A percentile compares a stretch with the other conserved stretches of the same genome.
phyloP scores from a whole-genome alignment of 2,113 vertebrate genomes.

The Gasterosteus aculeatus region DNA sequence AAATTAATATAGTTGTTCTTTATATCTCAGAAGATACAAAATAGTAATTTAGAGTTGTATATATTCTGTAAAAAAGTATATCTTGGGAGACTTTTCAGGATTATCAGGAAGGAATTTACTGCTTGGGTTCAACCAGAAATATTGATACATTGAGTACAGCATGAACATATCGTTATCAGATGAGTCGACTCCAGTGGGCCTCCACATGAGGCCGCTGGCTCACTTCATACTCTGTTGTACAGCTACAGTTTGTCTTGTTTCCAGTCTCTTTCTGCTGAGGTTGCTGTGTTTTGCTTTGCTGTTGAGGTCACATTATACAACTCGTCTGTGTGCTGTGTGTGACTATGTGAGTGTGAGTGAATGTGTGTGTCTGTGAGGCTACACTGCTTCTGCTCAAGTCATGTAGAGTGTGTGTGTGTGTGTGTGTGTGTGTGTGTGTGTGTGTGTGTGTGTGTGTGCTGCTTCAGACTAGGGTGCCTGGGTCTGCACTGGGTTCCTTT shows the following conservation, averaged over 20 bases:
- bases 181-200: constrained; percentile 34
- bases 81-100: constrained; percentile 55
- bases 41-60: constrained; percentile 78
- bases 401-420: constrained; percentile 22
- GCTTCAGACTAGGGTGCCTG: constrained; percentile 87
- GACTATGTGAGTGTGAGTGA: constrained; percentile 13
- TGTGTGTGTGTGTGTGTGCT: constrained; percentile 35
- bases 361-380: constrained; percentile 43
- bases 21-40: constrained; percentile 79
- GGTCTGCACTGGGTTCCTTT: constrained; percentile 83
- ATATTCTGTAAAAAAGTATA: constrained; percentile 81
- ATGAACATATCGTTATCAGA: constrained; percentile 43
- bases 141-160: constrained; percentile 50
- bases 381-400: constrained; percentile 45
- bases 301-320: constrained; percentile 72
- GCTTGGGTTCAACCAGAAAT: constrained; percentile 48
- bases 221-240: constrained; percentile 43
- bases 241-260: constrained; percentile 61
- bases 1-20: constrained; percentile 73
- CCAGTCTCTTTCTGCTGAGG: constrained; percentile 73
- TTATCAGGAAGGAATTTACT: constrained; percentile 43
- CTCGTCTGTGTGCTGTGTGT: constrained; percentile 37
- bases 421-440: constrained; percentile 37
- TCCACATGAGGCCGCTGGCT: constrained; percentile 34
- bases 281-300: constrained; percentile 68